Evolutionary conservation across 2,888 invertebrate genomes (phyloP).

Genomic region (Panopea generosa): DNA sequence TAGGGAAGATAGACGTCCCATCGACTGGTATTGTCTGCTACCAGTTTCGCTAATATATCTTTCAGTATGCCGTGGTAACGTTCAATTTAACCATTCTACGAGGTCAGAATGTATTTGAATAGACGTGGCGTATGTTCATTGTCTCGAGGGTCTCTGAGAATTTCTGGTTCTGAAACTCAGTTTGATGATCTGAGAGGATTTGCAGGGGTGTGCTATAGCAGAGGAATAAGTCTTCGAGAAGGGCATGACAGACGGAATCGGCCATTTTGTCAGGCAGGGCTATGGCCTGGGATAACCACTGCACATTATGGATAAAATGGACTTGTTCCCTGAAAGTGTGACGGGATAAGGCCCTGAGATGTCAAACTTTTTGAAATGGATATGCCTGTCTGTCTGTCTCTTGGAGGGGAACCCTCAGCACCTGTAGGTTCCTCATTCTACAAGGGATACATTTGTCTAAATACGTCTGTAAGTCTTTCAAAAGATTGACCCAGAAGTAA

Average conservation of each 20-base stretch:
- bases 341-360: slow-evolving; percentile 31
- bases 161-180: slow-evolving; percentile 11
- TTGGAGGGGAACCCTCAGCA: slow-evolving; percentile 42
- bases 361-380: slow-evolving; percentile 33
- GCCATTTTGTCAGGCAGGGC: slow-evolving; percentile 33
- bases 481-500: no score
- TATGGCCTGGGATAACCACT: slow-evolving; percentile 35
- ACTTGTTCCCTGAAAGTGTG: slow-evolving; percentile 34
- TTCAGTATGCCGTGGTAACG: slow-evolving; percentile 35
- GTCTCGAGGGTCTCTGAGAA: slow-evolving; percentile 28
- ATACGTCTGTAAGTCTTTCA: slow-evolving; percentile 24
- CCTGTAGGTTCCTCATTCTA: slow-evolving; percentile 26
- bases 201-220: slow-evolving; percentile 30
- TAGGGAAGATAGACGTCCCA: slow-evolving; percentile 58
- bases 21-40: slow-evolving; percentile 23
- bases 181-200: slow-evolving; percentile 34
- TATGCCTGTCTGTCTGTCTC: slow-evolving; percentile 56
- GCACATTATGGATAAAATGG: slow-evolving; percentile 38
- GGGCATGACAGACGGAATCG: slow-evolving; percentile 30
- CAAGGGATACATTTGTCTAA: slow-evolving; percentile 21
- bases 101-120: slow-evolving; percentile 18
- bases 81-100: slow-evolving; percentile 30
- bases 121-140: slow-evolving; percentile 27
- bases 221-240: slow-evolving; percentile 26
- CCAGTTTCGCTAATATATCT: slow-evolving; percentile 31